Percentiles rank a stretch among this genome's conserved stretches.
These are phyloP conservation scores for Dermochelys coriacea DNA, from an alignment of 2,797 vertebrate genomes.

Conservation along the genomic window DNA sequence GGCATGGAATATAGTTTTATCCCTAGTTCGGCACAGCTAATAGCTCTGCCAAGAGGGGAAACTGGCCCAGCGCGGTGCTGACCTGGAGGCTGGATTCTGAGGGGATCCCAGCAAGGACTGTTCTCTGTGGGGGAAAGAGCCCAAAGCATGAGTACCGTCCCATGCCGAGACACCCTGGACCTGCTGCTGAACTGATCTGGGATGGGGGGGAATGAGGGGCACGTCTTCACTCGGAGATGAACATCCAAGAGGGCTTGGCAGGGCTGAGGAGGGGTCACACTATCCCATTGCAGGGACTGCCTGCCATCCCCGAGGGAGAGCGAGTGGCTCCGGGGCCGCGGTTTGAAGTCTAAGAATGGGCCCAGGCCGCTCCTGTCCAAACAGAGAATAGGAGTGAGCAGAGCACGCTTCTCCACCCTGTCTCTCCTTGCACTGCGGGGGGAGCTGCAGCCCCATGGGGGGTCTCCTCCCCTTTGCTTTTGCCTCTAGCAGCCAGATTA, in stretches of 20 bases:
- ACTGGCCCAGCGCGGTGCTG: not conserved
- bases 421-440: too few relatives aligned
- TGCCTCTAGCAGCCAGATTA: not conserved
- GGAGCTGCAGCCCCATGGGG: not conserved
- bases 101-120: not conserved
- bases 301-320: not conserved
- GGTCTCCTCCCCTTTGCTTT: not conserved
- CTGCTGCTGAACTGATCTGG: not conserved
- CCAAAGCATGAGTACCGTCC: not conserved
- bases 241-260: not conserved
- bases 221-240: not conserved
- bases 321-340: not conserved
- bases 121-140: not conserved
- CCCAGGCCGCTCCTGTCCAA: not conserved
- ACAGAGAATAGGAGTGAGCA: not conserved
- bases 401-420: not conserved
- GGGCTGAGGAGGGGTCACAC: not conserved
- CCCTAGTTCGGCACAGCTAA: slow-evolving; percentile 13
- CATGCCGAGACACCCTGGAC: accelerated
- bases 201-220: not conserved
- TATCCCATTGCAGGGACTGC: not conserved
- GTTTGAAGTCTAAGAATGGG: not conserved
- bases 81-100: not conserved
- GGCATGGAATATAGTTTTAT: not conserved
- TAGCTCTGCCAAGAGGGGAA: not conserved